Conservation (phyloP, 2,113 vertebrate genomes). For the Chinchilla lanigera region DNA sequence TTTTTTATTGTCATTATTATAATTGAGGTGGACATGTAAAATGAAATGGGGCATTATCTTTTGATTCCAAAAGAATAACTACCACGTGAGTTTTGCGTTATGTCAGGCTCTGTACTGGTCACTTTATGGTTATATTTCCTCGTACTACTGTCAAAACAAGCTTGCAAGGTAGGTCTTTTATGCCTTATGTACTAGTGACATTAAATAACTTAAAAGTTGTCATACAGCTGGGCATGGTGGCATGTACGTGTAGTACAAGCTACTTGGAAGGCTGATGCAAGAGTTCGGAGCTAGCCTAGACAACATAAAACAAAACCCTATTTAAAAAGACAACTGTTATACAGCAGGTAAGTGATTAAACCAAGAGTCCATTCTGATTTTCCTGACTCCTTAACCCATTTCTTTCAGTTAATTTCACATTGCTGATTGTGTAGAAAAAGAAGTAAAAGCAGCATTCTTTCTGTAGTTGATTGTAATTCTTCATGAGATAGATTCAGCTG, state of each 20-base stretch:
- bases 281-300: background rate
- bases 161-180: background rate
- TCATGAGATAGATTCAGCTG: background rate
- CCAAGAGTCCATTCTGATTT: background rate
- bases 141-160: slow-evolving; percentile 27
- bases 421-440: slow-evolving; percentile 13
- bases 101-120: background rate
- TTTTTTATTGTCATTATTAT: background rate
- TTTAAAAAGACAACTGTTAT: background rate
- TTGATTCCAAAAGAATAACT: background rate
- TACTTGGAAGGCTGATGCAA: background rate
- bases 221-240: background rate
- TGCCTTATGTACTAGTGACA: background rate
- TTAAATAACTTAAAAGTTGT: slow-evolving; percentile 42
- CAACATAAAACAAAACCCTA: background rate
- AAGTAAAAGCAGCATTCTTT: slow-evolving; percentile 40
- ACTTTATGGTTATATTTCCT: slow-evolving; percentile 40
- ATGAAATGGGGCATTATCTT: background rate
- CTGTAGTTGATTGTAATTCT: background rate
- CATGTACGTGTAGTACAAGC: background rate
- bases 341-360: background rate
- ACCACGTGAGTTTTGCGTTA: slow-evolving; percentile 46
- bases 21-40: background rate
- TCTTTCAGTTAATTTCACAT: slow-evolving; percentile 32
- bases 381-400: slow-evolving; percentile 29